Evolutionary conservation across 2,113 vertebrate species (phyloP).

Genomic region (Dasyprocta punctata): DNA sequence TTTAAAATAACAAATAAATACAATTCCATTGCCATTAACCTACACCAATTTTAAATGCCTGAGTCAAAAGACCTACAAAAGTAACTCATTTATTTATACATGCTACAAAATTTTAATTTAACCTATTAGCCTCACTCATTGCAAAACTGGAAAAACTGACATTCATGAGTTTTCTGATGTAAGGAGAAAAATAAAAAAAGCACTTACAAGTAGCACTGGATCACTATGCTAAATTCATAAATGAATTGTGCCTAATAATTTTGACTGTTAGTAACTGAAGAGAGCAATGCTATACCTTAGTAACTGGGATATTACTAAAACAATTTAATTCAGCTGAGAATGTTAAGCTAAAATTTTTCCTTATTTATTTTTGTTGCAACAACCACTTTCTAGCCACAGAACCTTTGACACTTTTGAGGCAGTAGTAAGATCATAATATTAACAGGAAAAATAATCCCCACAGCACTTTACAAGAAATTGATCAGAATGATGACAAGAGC

Average conservation of each 20-base stretch:
- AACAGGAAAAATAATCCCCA: slow-evolving; percentile 87
- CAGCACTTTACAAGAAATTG: slow-evolving; percentile 89
- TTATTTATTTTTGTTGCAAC: slow-evolving; percentile 82
- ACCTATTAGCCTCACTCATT: slow-evolving; percentile 7
- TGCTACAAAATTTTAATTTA: slow-evolving; percentile 34
- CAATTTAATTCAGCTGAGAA: slow-evolving; percentile 67
- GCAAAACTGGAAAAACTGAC: slow-evolving; percentile 61
- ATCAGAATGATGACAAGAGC: slow-evolving; percentile 88
- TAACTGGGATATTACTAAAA: slow-evolving; percentile 66
- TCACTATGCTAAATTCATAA: background rate
- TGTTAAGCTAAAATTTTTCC: slow-evolving; percentile 68
- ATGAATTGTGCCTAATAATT: slow-evolving; percentile 21
- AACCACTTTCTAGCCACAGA: slow-evolving; percentile 91
- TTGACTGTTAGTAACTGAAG: background rate
- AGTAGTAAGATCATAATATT: slow-evolving; percentile 89
- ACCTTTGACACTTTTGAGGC: slow-evolving; percentile 89
- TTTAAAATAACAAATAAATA: slow-evolving; percentile 62
- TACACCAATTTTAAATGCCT: slow-evolving; percentile 36
- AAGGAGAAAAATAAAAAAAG: slow-evolving; percentile 65
- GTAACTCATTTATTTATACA: slow-evolving; percentile 62
- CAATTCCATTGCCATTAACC: slow-evolving; percentile 66
- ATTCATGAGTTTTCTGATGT: slow-evolving; percentile 49
- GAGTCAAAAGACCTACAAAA: slow-evolving; percentile 61
- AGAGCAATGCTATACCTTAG: slow-evolving; percentile 52
- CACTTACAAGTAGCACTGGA: slow-evolving; percentile 17